Conservation (phyloP, 2,113 vertebrate species). For the Myotis yumanensis region DNA sequence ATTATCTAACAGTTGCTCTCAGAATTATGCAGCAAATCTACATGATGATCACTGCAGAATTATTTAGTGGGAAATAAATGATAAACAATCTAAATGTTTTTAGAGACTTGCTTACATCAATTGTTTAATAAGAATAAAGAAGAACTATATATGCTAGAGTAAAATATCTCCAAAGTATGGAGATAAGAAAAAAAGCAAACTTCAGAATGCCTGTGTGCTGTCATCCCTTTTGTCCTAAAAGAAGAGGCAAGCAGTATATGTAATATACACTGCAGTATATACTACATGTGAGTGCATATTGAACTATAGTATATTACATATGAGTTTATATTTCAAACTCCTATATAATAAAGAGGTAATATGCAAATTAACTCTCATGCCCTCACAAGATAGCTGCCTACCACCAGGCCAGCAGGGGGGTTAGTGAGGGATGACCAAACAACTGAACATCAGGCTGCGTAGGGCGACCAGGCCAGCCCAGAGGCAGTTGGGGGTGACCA, state of each 20-base stretch:
- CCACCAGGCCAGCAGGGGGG: no score
- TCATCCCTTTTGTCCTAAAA: neutral
- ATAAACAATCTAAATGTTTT: neutral
- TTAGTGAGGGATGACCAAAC: no score
- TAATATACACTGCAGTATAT: neutral
- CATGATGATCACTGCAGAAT: neutral
- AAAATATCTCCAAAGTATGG: neutral
- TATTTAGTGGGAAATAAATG: neutral
- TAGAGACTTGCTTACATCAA: neutral
- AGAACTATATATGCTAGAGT: neutral
- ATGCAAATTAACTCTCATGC: no score
- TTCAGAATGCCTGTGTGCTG: fast-evolving
- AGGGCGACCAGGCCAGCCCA: no score
- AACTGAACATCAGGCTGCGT: no score
- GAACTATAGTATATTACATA: neutral
- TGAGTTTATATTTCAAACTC: neutral
- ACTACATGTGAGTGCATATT: neutral
- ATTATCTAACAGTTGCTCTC: neutral
- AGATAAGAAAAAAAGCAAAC: neutral
- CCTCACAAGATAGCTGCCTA: no score
- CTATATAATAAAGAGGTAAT: no score
- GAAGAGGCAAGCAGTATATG: neutral
- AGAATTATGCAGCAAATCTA: neutral
- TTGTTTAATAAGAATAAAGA: neutral
- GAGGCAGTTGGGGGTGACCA: no score